Base-by-base conservation (phyloP, 2,797 vertebrate species). In the Gambusia yucatana region DNA sequence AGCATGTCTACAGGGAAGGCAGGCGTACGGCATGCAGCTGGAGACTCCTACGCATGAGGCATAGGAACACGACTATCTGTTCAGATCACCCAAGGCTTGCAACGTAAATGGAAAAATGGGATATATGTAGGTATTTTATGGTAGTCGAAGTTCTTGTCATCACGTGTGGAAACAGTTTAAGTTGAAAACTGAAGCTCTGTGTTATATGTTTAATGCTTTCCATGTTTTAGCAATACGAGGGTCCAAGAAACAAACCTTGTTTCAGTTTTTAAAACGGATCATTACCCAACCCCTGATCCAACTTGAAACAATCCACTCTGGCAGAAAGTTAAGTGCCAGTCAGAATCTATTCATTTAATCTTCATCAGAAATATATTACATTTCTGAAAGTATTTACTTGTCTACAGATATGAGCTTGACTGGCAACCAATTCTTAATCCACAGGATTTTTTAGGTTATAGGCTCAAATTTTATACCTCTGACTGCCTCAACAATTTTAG, bases 1-100 rank as follows among this genome's bases (percentile, higher is more conserved):
- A 92, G 89, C 83, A 90, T 92, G 93, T 92, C 91, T 92, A 84
- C 88, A 92, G 90, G 79, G 90, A 88, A 90, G 90, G 89, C 93
- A 93, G 92, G 91, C 88, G 86, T 78, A 61, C 5, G 73, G 81
- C 87, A 80, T 81, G 89, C 92, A 93, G 91, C 91, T 94, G 91
- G 90, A 86, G 88, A 90, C 93, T 88, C 91, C 89, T 84, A 91
- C 85, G 87, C 88, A 81, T 69, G 79, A 91, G 83, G 73, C 79
- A 77, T 70, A 59, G 75, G 78, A 63, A 67, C 77, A 77, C 76
- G 25, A 67, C 89, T 82, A 59, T 81, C 79, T 72, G 87, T 89
- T 75, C 44, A 82, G 90, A 85, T 84, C 87, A 91, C 91, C 88
- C 84, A 82, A 90, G 83, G 84, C 83, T 79, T 79, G 78, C 72